These are phyloP conservation scores for Macaria liturata DNA, from an alignment of 2,888 invertebrate species.

Conservation along the genomic window DNA sequence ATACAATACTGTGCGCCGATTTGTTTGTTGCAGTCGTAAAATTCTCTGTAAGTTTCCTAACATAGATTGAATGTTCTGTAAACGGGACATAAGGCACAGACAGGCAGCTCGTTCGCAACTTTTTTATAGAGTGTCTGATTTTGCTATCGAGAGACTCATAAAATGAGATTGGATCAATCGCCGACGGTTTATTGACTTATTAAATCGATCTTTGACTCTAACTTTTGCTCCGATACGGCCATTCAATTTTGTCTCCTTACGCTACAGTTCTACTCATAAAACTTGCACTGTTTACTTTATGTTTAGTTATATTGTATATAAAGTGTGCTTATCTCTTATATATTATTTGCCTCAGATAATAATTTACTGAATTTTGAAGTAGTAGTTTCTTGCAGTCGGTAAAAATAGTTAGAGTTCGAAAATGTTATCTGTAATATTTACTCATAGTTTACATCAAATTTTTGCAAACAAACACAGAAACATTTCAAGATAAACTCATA, in stretches of 20 bases:
- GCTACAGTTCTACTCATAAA: neutral
- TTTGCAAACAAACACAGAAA: too few relatives aligned
- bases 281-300: too few relatives aligned
- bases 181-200: slow-evolving; percentile 76
- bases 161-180: slow-evolving; percentile 76
- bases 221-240: slow-evolving; percentile 52
- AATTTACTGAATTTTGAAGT: too few relatives aligned
- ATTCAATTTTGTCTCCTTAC: slow-evolving; percentile 51
- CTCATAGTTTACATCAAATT: too few relatives aligned
- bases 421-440: too few relatives aligned
- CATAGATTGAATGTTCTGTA: slow-evolving; percentile 44
- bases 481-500: too few relatives aligned
- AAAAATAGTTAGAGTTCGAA: too few relatives aligned
- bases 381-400: too few relatives aligned
- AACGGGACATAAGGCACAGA: slow-evolving; percentile 48
- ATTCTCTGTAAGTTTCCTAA: slow-evolving; percentile 26
- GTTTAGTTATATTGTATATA: too few relatives aligned
- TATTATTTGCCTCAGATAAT: too few relatives aligned
- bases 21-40: slow-evolving; percentile 36
- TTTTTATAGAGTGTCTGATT: slow-evolving; percentile 62
- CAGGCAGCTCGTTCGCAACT: slow-evolving; percentile 55
- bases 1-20: too few relatives aligned
- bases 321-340: too few relatives aligned
- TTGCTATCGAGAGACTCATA: slow-evolving; percentile 69
- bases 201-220: slow-evolving; percentile 72